phyloP scores from a whole-genome alignment of 2,113 vertebrate species.

The Rhinolophus ferrumequinum region DNA sequence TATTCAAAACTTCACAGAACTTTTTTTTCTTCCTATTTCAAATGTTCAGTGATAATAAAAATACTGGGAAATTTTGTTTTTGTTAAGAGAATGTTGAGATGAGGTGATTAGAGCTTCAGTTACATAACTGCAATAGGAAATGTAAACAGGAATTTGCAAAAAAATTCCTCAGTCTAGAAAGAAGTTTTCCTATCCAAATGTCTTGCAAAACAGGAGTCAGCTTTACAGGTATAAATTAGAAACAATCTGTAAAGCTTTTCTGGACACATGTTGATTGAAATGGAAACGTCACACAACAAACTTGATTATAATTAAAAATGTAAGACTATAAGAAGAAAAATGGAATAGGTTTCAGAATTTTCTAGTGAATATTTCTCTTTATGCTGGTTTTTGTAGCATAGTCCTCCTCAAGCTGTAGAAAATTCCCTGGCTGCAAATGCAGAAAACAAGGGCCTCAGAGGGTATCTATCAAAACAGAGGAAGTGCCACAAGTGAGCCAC shows the following conservation, averaged over 20 bases:
- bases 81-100: not conserved
- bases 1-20: not conserved
- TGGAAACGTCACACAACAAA: conserved; percentile 21
- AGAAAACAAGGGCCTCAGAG: not conserved
- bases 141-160: conserved; percentile 34
- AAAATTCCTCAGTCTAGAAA: not conserved
- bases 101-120: not conserved
- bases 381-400: not conserved
- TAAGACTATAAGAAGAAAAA: not conserved
- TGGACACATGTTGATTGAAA: not conserved
- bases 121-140: conserved; percentile 25
- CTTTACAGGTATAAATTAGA: not conserved
- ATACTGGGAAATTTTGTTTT: not conserved
- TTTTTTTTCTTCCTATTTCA: conserved; percentile 25
- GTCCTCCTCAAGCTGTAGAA: not conserved
- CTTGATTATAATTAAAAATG: not conserved
- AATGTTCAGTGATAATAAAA: conserved; percentile 27
- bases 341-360: not conserved
- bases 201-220: not conserved
- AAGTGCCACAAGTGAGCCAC: not conserved
- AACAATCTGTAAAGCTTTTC: not conserved
- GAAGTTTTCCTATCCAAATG: not conserved
- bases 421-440: not conserved
- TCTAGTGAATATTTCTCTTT: conserved; percentile 18
- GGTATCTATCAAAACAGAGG: not conserved